phyloP scores from a whole-genome alignment of 2,797 vertebrate species.

The Perodicticus potto region DNA sequence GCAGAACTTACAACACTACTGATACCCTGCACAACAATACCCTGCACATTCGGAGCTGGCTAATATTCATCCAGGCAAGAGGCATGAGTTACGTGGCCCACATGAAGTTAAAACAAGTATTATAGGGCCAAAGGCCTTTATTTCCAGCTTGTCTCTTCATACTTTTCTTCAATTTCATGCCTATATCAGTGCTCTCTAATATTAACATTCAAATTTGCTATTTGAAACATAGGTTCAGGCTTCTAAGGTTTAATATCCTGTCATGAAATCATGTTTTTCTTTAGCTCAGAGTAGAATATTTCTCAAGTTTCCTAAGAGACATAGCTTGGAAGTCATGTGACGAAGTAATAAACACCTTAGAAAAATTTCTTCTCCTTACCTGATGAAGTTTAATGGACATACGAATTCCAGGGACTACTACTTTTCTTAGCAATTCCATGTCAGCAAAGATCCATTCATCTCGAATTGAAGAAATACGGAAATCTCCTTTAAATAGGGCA shows the following conservation, averaged over 20 bases:
- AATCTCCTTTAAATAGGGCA: conserved; percentile 98
- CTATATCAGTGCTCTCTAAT: neutral
- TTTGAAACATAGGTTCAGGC: conserved; percentile 19
- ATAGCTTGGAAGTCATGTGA: conserved; percentile 31
- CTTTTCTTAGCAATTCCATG: conserved; percentile 98
- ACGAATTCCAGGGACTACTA: conserved; percentile 98
- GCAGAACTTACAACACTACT: neutral
- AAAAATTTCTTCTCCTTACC: conserved; percentile 87
- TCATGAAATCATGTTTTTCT: conserved; percentile 4
- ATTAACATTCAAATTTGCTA: conserved; percentile 15
- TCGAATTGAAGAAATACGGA: conserved; percentile 97
- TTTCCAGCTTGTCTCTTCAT: neutral
- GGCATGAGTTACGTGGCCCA: neutral
- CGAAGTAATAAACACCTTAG: neutral
- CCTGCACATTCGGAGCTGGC: neutral
- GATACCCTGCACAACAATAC: neutral
- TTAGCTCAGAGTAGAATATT: conserved; percentile 44
- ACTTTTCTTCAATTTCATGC: conserved; percentile 14
- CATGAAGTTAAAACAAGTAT: neutral
- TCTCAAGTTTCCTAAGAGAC: conserved; percentile 41
- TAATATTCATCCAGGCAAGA: neutral
- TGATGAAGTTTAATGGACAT: conserved; percentile 99
- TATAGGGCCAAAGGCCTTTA: neutral
- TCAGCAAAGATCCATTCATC: conserved; percentile 99
- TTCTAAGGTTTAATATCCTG: conserved; percentile 37